Conservation (phyloP, 1,140 invertebrate species). For the Hylyphantes graminicola region DNA sequence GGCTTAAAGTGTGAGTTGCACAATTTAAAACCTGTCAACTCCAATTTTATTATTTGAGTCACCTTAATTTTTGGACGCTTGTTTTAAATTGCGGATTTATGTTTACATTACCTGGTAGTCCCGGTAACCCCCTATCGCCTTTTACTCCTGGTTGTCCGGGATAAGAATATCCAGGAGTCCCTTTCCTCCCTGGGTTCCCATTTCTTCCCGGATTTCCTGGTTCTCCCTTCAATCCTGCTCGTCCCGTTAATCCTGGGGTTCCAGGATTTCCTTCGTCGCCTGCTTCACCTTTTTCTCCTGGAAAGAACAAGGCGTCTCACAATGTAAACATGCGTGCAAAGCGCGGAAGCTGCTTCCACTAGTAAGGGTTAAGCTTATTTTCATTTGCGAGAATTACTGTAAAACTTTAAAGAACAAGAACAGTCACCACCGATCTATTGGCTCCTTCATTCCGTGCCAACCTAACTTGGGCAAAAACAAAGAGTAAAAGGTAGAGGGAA, state of each 20-base stretch:
- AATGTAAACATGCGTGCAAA: background rate
- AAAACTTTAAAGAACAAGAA: too few species aligned
- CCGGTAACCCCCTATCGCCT: slow-evolving; percentile 49
- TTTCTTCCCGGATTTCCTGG: slow-evolving; percentile 71
- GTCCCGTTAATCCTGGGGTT: slow-evolving; percentile 15
- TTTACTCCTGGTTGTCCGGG: slow-evolving; percentile 73
- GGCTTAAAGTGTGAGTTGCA: background rate
- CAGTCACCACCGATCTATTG: too few species aligned
- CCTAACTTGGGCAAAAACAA: too few species aligned
- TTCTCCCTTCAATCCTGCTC: slow-evolving; percentile 40
- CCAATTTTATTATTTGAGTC: background rate
- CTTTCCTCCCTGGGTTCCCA: slow-evolving; percentile 38
- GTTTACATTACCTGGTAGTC: slow-evolving; percentile 49
- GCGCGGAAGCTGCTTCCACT: background rate
- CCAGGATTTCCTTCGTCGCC: slow-evolving; percentile 67
- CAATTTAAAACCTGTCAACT: background rate
- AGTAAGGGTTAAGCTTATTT: too few species aligned
- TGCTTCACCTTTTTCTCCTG: slow-evolving; percentile 27
- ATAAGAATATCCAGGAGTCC: slow-evolving; percentile 49
- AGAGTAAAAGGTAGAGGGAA: too few species aligned
- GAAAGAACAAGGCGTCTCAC: background rate
- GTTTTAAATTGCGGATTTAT: background rate
- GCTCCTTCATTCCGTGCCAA: too few species aligned
- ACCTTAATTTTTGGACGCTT: background rate
- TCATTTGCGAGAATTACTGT: too few species aligned